phyloP scores from a whole-genome alignment of 1,140 invertebrate species.

The Drosophila elegans region DNA sequence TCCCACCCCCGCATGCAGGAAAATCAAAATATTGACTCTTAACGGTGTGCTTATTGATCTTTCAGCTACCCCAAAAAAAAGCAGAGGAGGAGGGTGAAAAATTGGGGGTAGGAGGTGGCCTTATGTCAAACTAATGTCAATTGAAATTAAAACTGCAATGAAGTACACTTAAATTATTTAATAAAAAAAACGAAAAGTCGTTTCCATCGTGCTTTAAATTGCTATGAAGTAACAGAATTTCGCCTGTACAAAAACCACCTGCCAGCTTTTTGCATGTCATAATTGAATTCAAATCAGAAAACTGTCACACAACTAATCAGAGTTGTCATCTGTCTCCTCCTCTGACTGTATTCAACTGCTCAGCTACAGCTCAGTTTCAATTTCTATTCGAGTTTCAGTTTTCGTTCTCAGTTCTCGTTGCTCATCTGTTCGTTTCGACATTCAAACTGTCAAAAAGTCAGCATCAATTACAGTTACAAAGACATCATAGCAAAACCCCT shows the following conservation, averaged over 20 bases:
- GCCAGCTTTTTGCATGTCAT: conserved; percentile 62
- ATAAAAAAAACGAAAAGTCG: too few species aligned
- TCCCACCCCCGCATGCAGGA: conserved; percentile 8
- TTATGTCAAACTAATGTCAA: background rate
- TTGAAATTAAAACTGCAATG: too few species aligned
- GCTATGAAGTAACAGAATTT: background rate
- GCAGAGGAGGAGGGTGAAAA: background rate
- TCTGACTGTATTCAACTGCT: conserved; percentile 36
- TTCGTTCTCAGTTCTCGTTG: conserved; percentile 46
- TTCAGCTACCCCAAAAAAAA: conserved; percentile 11
- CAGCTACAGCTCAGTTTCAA: conserved; percentile 38
- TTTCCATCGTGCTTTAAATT: background rate
- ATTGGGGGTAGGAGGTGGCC: background rate
- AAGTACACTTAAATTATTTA: too few species aligned
- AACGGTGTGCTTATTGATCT: conserved; percentile 70
- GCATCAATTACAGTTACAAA: conserved; percentile 82
- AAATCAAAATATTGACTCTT: conserved; percentile 80
- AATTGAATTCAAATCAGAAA: conserved; percentile 81
- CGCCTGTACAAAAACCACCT: conserved; percentile 1
- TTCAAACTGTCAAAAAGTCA: conserved; percentile 84
- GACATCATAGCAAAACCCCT: conserved; percentile 58
- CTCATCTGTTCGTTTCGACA: conserved; percentile 75
- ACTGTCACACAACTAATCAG: conserved; percentile 81
- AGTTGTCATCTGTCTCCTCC: conserved; percentile 58
- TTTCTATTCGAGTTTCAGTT: conserved; percentile 31